Percentiles rank a stretch among this genome's conserved stretches.
phyloP scores from a whole-genome alignment of 2,888 invertebrate genomes.

The Clepsis dumicolana region DNA sequence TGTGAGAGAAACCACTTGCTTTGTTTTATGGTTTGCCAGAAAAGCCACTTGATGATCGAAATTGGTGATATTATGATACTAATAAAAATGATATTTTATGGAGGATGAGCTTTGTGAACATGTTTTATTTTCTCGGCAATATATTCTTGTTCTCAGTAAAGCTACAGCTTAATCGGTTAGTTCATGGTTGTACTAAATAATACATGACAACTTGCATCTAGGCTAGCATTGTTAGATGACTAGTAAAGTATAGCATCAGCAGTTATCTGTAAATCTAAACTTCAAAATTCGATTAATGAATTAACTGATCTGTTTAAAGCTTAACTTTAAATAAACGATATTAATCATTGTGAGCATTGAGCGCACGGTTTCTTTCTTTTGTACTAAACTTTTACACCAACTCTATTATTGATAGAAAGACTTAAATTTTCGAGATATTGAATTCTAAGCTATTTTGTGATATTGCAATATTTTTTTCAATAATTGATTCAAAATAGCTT shows the following conservation, averaged over 20 bases:
- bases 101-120: neutral
- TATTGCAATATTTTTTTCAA: neutral
- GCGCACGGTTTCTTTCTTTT: neutral
- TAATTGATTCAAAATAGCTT: too few relatives aligned
- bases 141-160: neutral
- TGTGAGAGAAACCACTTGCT: neutral
- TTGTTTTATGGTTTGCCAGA: conserved; percentile 3
- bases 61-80: neutral
- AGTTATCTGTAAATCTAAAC: too few relatives aligned
- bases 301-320: too few relatives aligned
- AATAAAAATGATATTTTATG: conserved; percentile 1
- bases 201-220: too few relatives aligned
- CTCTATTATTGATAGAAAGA: neutral
- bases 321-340: neutral
- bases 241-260: too few relatives aligned
- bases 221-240: too few relatives aligned
- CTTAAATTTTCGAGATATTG: neutral
- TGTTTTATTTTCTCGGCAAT: neutral
- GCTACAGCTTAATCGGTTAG: neutral
- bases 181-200: neutral
- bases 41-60: conserved; percentile 1
- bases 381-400: neutral
- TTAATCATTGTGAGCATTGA: neutral
- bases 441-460: neutral
- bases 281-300: too few relatives aligned